phyloP scores from a whole-genome alignment of 2,113 vertebrate genomes.

The Chionis minor region DNA sequence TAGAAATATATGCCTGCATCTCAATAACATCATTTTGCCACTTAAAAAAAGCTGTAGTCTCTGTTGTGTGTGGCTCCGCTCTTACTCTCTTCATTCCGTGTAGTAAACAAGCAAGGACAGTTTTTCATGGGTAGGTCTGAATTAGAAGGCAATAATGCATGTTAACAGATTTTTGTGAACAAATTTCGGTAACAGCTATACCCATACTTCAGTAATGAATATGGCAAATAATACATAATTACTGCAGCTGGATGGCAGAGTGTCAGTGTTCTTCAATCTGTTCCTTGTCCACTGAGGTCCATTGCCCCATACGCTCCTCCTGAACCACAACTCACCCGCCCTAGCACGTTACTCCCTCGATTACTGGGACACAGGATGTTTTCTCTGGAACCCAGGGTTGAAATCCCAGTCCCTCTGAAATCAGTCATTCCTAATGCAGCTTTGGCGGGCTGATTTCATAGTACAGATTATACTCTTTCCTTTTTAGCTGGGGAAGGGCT shows the following conservation, averaged over 20 bases:
- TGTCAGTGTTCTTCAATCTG: not conserved
- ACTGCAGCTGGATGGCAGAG: not conserved
- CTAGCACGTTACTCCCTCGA: not conserved
- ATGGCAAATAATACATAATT: not conserved
- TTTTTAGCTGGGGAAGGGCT: not conserved
- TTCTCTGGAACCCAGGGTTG: not conserved
- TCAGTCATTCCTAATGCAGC: not conserved
- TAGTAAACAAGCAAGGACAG: not conserved
- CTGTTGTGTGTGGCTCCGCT: not conserved
- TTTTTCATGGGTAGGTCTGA: not conserved
- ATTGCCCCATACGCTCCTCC: not conserved
- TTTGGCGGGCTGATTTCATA: not conserved
- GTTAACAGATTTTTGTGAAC: not conserved
- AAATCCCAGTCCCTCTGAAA: not conserved
- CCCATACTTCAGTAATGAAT: not conserved
- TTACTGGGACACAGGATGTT: not conserved
- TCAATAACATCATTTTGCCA: not conserved
- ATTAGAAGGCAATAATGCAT: not conserved
- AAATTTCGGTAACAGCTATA: not conserved
- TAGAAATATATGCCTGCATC: not conserved
- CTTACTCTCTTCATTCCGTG: not conserved
- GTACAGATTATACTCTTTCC: not conserved
- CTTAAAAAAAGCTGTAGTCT: not conserved
- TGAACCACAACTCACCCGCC: rapidly evolving
- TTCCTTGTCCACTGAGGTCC: not conserved